These are phyloP conservation scores for Galeruca laticollis DNA, from an alignment of 2,888 invertebrate species.

Conservation along the genomic window DNA sequence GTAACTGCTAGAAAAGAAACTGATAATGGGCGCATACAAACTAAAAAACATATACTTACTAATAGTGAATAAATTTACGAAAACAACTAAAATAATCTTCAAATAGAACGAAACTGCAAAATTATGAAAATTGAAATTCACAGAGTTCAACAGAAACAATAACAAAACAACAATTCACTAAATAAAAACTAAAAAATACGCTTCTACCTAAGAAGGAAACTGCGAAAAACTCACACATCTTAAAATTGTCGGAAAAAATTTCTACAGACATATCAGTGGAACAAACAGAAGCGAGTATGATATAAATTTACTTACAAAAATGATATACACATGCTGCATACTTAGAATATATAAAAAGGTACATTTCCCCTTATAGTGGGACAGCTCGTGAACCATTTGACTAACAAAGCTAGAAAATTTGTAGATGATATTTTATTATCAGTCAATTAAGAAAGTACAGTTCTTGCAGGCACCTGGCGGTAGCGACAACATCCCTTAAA, in stretches of 20 bases:
- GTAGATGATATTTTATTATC: too few species aligned
- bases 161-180: conserved; percentile 28
- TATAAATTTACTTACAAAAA: not conserved
- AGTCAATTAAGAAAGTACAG: too few species aligned
- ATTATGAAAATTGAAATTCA: conserved; percentile 18
- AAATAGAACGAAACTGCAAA: conserved; percentile 12
- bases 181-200: conserved; percentile 30
- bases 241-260: conserved; percentile 8
- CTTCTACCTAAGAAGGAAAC: conserved; percentile 22
- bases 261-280: not conserved
- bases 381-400: too few species aligned
- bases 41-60: not conserved
- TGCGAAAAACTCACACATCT: conserved; percentile 18
- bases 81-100: conserved; percentile 27
- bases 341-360: not conserved
- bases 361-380: too few species aligned
- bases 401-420: too few species aligned
- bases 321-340: not conserved
- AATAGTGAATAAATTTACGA: conserved; percentile 3
- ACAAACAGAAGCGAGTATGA: not conserved
- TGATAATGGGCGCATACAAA: conserved; percentile 1
- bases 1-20: not conserved
- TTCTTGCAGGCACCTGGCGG: too few species aligned
- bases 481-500: too few species aligned
- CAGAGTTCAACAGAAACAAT: conserved; percentile 24